A percentile compares a stretch with the other conserved stretches of the same genome.
Evolutionary conservation across 2,888 invertebrate genomes (phyloP).

Genomic region (Polylopha cassiicola): DNA sequence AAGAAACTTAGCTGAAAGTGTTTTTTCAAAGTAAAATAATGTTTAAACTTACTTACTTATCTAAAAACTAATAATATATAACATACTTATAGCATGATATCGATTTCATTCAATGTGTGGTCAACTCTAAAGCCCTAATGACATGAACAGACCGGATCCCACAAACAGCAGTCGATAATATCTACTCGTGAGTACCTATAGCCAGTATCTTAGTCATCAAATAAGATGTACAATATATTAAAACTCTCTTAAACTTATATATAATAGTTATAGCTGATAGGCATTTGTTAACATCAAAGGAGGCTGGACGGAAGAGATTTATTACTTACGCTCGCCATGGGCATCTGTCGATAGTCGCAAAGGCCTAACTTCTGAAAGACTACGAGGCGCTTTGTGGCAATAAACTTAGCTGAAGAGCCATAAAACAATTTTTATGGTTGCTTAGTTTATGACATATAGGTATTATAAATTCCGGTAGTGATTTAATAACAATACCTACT

Average conservation of each 20-base stretch:
- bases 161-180: too few species aligned
- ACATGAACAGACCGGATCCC: too few species aligned
- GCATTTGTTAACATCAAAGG: conserved; percentile 17
- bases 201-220: too few species aligned
- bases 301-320: conserved; percentile 18
- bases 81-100: too few species aligned
- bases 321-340: conserved; percentile 7
- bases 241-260: conserved; percentile 7
- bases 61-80: too few species aligned
- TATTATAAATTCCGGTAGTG: conserved; percentile 36
- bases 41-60: too few species aligned
- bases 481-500: conserved; percentile 40
- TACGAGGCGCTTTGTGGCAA: conserved; percentile 25
- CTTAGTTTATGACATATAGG: conserved; percentile 35
- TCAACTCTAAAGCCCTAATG: too few species aligned
- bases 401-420: conserved; percentile 29
- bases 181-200: too few species aligned
- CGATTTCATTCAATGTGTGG: too few species aligned
- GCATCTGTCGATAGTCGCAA: conserved; percentile 24
- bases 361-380: conserved; percentile 27
- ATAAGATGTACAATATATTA: conserved; percentile 10
- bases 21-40: too few species aligned
- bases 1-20: too few species aligned
- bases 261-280: conserved; percentile 10
- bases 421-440: conserved; percentile 35